Evolutionary conservation across 2,888 invertebrate species (phyloP), one percentile per base, ranked within the genome.

Genomic region (Lypha dubia): DNA sequence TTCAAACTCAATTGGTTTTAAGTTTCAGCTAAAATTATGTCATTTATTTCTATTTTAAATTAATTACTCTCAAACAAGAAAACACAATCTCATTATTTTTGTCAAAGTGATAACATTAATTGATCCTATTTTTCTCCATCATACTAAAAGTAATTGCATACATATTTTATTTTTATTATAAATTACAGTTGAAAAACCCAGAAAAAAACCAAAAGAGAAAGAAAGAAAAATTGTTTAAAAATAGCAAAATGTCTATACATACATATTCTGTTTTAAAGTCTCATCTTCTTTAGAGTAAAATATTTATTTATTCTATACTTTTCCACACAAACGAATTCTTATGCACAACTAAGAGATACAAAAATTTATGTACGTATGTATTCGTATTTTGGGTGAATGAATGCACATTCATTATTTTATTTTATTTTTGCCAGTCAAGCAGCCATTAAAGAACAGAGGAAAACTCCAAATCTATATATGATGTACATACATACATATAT

Each of bases 391-490:
- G 71, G 9, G 20, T 44, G 28, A 58, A 58, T 58, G 24, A 51
- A 62, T 38, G 51, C 38, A 53, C 38, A 74, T 70, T 35, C 20
- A 73, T 71, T 56, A n/a, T 44, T 44, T 62, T 74, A 74, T 51
- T 74, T n/a, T n/a, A n/a, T n/a, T n/a, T n/a, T 74, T 41, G 38
- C 75, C 53, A 51, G 28, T 7, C 28, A 60, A 32, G 9, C 60
- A 60, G 13, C n/a, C 44, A 70, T 24, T 20, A 56, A n/a, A 70
- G 24, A 17, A 46, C 0, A 70, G 49, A 63, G 41, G 28, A 71
- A 71, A 77, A 83, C 71, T 83, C 82, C 82, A 83, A 77, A 73
- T 53, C 15, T 53, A 9, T 32, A 3, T 56, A 17, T 1, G 7
- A 32, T n/a, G 13, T 17, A 32, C 56, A 17, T 56, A 32, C n/a